Evolutionary conservation across 2,888 invertebrate genomes (phyloP).

Genomic region (Blastobasis lacticolella): DNA sequence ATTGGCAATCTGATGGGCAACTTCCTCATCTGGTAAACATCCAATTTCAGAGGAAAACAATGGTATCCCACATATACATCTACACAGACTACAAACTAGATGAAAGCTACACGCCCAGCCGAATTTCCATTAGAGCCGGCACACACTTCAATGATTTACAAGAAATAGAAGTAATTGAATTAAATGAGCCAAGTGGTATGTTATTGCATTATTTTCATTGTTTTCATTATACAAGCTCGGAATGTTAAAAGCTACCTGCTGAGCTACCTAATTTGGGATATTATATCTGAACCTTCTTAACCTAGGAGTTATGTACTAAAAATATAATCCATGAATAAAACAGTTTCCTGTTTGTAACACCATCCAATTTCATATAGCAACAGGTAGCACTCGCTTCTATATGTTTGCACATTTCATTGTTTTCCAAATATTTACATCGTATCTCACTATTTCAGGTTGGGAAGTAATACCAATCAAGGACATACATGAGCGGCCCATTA

Average conservation of each 20-base stretch:
- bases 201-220: neutral
- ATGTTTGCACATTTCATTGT: neutral
- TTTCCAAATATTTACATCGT: too few species aligned
- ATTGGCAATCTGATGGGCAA: constrained; percentile 99
- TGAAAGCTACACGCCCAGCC: constrained; percentile 98
- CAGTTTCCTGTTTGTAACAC: too few species aligned
- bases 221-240: too few species aligned
- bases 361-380: too few species aligned
- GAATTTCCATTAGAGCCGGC: constrained; percentile 93
- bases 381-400: neutral
- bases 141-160: constrained; percentile 97
- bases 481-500: constrained; percentile 87
- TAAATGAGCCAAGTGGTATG: constrained; percentile 90
- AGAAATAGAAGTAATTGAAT: constrained; percentile 94
- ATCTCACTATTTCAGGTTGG: constrained; percentile 81
- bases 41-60: constrained; percentile 95
- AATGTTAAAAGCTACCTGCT: neutral
- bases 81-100: constrained; percentile 98
- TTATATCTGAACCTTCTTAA: neutral
- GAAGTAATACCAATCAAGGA: constrained; percentile 94
- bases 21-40: constrained; percentile 98
- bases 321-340: too few species aligned
- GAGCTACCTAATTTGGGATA: neutral
- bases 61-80: constrained; percentile 95
- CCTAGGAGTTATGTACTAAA: too few species aligned